Evolutionary conservation across 2,797 vertebrate genomes (phyloP), one percentile per base, ranked within the genome.

Genomic region (Girardinus metallicus): DNA sequence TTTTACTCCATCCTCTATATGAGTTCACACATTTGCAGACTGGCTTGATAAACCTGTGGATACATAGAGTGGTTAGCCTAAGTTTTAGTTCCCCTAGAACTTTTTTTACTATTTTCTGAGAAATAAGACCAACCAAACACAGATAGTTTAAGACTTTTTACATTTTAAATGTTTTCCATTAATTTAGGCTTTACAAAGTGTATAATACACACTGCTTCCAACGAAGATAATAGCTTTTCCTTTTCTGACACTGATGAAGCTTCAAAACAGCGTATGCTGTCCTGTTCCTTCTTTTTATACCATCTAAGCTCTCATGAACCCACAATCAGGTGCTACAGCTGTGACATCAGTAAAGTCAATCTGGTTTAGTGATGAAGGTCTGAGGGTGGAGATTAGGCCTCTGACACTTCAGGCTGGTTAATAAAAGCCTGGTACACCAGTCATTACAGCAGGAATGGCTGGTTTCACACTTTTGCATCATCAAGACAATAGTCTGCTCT

Each of bases 391-490:
- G 78, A 41, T n/a, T 66, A 64, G 73, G 60, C 78, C 55, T 44
- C 75, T 86, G 70, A 85, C 80, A 66, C 79, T 82, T 66, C 21
- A 68, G 77, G 77, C 68, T 53, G 71, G 62, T 74, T 90, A 75
- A 81, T 70, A 60, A 73, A 18, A 78, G 77, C 64, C 82, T 74
- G 84, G 83, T 85, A 89, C 44, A 82, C 41, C 57, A 75, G 60
- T 41, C 70, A 83, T 76, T 76, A 47, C 66, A 73, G 73, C 74
- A 44, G 0, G 57, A 85, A 73, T 64, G 44, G 66, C 43, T 87
- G 64, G 41, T 93, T 93, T 93, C 93, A 91, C 26, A n/a, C 76
- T 81, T 91, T 92, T 94, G 88, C 92, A 91, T 93, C 92, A 93
- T 88, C 86, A n/a, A 43, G 57, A 76, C 77, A 80, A 51, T 62